Conservation (phyloP, 1,140 invertebrate genomes). For the Potamilus streckersoni region DNA sequence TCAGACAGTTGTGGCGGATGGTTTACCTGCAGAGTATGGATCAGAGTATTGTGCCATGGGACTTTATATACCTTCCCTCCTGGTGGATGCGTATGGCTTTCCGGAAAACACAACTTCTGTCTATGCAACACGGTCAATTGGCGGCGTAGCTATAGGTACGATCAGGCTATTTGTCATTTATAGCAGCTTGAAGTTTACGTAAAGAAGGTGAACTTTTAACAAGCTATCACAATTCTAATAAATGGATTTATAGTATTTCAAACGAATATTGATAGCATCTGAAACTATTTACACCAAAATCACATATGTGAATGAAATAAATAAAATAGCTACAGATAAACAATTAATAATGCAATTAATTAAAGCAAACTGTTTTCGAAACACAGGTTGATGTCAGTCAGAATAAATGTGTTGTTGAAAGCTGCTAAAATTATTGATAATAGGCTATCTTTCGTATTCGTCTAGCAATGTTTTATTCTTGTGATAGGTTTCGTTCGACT, state of each 20-base stretch:
- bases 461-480: too few species aligned
- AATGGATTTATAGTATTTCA: not conserved
- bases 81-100: constrained; percentile 43
- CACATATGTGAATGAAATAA: not conserved
- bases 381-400: too few species aligned
- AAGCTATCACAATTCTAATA: not conserved
- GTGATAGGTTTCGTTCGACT: not conserved
- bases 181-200: not conserved
- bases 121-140: constrained; percentile 28
- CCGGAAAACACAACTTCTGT: constrained; percentile 32
- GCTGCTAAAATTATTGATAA: too few species aligned
- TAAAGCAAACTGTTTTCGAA: too few species aligned
- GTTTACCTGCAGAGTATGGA: constrained; percentile 30
- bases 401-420: too few species aligned
- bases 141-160: constrained; percentile 24
- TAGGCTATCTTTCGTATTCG: too few species aligned
- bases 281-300: not conserved
- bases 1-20: constrained; percentile 28
- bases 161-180: not conserved
- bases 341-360: too few species aligned
- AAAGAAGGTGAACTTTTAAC: not conserved
- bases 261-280: not conserved
- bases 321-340: not conserved
- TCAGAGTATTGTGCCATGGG: constrained; percentile 51
- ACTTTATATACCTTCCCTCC: constrained; percentile 44